Conservation (phyloP, 2,888 invertebrate species). For the Papilio demoleus region DNA sequence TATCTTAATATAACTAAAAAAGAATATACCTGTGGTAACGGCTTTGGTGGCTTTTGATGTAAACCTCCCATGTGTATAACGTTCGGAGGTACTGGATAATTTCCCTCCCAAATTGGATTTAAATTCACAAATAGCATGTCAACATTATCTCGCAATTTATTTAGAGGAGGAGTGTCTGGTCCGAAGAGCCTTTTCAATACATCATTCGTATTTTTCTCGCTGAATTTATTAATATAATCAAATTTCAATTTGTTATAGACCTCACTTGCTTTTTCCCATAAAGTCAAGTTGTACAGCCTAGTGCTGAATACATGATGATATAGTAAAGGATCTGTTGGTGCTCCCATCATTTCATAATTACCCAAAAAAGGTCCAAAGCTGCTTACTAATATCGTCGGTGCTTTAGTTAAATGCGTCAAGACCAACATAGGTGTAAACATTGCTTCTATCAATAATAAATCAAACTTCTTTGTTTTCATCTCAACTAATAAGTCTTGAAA, state of each 20-base stretch:
- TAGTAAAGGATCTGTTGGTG: not conserved
- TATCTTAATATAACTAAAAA: not conserved
- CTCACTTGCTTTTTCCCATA: conserved; percentile 6
- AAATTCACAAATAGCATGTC: conserved; percentile 66
- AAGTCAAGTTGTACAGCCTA: not conserved
- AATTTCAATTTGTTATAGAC: not conserved
- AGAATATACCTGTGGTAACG: conserved; percentile 60
- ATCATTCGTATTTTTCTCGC: conserved; percentile 33
- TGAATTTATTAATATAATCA: not conserved
- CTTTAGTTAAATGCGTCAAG: not conserved
- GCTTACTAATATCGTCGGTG: not conserved
- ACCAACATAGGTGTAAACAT: not conserved
- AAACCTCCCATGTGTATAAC: conserved; percentile 66
- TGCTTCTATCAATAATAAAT: not conserved
- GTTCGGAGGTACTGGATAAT: conserved; percentile 65
- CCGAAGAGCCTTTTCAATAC: conserved; percentile 46
- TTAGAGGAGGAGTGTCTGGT: conserved; percentile 45
- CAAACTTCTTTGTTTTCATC: not conserved
- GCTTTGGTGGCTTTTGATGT: conserved; percentile 57
- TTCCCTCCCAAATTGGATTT: conserved; percentile 59
- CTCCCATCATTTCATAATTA: conserved; percentile 1
- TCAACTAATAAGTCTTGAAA: not conserved
- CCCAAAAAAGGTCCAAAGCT: not conserved
- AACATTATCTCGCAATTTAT: conserved; percentile 50
- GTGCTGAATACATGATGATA: not conserved